A percentile compares a stretch with the other conserved stretches of the same genome.
These are phyloP conservation scores for Phrynocephalus vlangalii DNA, from an alignment of 2,797 vertebrate species.

Conservation along the genomic window DNA sequence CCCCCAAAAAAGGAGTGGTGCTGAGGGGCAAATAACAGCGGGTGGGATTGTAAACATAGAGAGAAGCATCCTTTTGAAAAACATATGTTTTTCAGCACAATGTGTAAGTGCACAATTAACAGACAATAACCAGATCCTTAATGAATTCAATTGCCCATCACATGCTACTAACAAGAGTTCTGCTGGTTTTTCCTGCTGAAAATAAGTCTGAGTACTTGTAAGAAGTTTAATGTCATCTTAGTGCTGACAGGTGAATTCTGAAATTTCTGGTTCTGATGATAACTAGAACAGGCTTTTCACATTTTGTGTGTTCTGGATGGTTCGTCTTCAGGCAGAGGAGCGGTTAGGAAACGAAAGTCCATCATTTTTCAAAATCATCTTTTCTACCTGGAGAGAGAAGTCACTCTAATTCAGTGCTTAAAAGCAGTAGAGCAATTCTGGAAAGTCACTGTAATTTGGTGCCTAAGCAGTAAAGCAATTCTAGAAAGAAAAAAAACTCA, in stretches of 20 bases:
- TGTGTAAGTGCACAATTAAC: not conserved
- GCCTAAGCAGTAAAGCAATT: not conserved
- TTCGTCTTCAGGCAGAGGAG: slow-evolving; percentile 7
- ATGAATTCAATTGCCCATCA: not conserved
- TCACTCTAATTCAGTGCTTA: slow-evolving; percentile 38
- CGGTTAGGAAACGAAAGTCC: not conserved
- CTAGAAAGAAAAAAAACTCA: slow-evolving; percentile 9
- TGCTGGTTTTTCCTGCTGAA: not conserved
- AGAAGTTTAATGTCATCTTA: not conserved
- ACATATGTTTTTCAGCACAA: not conserved
- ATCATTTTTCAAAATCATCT: slow-evolving; percentile 18
- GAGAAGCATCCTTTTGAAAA: not conserved
- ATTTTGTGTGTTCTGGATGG: slow-evolving; percentile 16
- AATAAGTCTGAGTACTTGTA: fast-evolving
- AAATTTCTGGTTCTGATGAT: fast-evolving
- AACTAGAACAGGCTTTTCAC: not conserved
- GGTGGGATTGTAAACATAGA: not conserved
- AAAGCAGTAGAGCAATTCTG: not conserved
- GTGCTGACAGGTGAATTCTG: not conserved
- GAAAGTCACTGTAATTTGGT: slow-evolving; percentile 32
- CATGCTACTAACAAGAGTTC: not conserved
- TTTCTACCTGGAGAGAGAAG: slow-evolving; percentile 21
- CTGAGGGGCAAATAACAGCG: not conserved
- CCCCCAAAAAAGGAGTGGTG: not conserved
- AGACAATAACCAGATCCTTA: not conserved